Conservation (phyloP, 2,888 invertebrate genomes). For the Stegana nigrithorax region DNA sequence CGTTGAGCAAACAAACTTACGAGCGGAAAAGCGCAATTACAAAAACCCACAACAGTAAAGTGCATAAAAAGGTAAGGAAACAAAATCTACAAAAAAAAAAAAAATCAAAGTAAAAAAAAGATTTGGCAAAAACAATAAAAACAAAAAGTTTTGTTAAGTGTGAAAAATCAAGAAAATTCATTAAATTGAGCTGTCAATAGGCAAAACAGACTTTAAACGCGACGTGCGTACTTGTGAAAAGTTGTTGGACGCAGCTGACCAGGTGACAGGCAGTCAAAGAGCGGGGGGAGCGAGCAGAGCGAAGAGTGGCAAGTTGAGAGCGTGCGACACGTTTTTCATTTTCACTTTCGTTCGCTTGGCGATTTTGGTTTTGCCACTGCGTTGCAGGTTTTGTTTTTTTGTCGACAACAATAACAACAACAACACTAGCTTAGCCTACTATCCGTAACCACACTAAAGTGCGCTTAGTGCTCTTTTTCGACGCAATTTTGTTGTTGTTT, state of each 20-base stretch:
- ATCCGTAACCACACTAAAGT: slow-evolving; percentile 6
- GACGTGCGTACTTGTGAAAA: too few species aligned
- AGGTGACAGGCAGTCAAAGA: too few species aligned
- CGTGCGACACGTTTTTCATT: slow-evolving; percentile 26
- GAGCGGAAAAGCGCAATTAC: too few species aligned
- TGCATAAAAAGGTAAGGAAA: not conserved
- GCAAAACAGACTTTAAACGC: not conserved
- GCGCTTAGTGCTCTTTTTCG: too few species aligned
- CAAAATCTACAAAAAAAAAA: not conserved
- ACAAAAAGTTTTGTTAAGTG: not conserved
- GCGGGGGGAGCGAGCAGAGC: not conserved
- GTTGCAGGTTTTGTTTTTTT: too few species aligned
- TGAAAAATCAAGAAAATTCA: not conserved
- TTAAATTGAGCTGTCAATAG: slow-evolving; percentile 12
- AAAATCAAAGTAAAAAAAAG: not conserved
- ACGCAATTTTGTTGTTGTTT: not conserved
- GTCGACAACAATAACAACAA: slow-evolving; percentile 42
- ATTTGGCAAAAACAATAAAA: not conserved
- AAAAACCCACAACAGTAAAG: not conserved
- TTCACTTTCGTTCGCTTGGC: slow-evolving; percentile 53
- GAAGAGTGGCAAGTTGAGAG: not conserved
- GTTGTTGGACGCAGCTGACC: not conserved
- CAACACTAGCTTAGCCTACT: too few species aligned
- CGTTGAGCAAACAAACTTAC: too few species aligned
- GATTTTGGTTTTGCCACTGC: too few species aligned